Conservation (phyloP, 2,113 vertebrate genomes). For the Notarius quadriscutis region DNA sequence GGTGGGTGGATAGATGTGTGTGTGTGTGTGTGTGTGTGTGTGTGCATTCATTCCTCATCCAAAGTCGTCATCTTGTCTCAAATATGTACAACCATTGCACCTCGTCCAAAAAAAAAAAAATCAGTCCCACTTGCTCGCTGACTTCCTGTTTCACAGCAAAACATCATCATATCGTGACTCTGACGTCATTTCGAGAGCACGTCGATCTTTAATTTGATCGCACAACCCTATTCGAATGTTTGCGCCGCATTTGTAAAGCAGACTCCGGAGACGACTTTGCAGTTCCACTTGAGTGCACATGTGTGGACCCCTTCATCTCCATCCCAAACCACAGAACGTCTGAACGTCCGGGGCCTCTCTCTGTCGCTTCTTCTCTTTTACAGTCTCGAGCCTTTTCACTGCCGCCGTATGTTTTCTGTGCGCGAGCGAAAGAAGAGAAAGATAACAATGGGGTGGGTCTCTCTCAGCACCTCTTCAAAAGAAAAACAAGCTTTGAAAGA, state of each 20-base stretch:
- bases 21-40: background rate
- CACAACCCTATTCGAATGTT: background rate
- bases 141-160: background rate
- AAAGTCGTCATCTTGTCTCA: background rate
- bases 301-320: constrained; percentile 31
- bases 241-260: background rate
- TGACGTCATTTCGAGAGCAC: background rate
- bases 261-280: background rate
- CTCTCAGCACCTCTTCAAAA: constrained; percentile 52
- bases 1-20: too few relatives aligned
- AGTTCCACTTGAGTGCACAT: constrained; percentile 6
- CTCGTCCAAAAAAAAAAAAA: background rate
- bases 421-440: constrained; percentile 49
- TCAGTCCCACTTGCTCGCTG: background rate
- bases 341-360: constrained; percentile 26
- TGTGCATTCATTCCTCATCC: background rate
- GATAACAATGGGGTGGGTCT: constrained; percentile 50
- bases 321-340: constrained; percentile 31
- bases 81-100: background rate
- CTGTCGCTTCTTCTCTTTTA: constrained; percentile 26
- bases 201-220: background rate
- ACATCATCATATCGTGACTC: background rate
- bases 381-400: constrained; percentile 34
- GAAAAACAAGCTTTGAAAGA: constrained; percentile 59
- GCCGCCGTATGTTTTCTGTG: constrained; percentile 45